Conservation (phyloP, 30 jellyfish, hydroid and myxozoan genomes). For the Hydractinia echinata region DNA sequence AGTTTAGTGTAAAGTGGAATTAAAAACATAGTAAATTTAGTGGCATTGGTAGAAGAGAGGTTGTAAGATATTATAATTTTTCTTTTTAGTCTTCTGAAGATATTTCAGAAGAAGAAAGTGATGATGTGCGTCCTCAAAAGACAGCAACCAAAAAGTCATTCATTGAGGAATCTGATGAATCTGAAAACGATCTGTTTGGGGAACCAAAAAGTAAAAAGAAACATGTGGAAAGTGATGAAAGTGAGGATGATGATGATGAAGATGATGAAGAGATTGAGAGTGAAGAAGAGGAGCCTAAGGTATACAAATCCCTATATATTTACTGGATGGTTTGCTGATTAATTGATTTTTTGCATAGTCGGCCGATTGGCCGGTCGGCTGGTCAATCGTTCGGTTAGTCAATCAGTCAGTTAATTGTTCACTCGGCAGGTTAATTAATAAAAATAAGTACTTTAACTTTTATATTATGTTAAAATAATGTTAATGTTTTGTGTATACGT, state of each 20-base stretch:
- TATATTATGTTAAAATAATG: too few species aligned
- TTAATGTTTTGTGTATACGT: too few species aligned
- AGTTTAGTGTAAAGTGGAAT: background rate
- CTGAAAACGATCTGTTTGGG: conserved; percentile 59
- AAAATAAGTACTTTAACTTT: too few species aligned
- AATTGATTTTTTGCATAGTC: too few species aligned
- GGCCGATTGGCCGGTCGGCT: too few species aligned
- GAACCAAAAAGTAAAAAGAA: conserved; percentile 30
- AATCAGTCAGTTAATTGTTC: too few species aligned
- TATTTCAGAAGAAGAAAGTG: conserved; percentile 14
- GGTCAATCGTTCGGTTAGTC: too few species aligned
- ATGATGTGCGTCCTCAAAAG: conserved; percentile 14
- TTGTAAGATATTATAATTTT: conserved; percentile 43
- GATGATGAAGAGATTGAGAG: background rate
- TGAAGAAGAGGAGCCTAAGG: too few species aligned
- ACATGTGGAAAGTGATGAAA: conserved; percentile 18
- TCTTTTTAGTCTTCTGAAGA: conserved; percentile 35
- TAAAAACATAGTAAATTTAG: background rate
- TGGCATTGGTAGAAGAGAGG: background rate
- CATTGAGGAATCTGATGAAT: conserved; percentile 19
- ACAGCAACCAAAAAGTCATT: background rate
- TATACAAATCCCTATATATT: too few species aligned
- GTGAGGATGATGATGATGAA: conserved; percentile 50
- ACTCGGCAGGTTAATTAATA: too few species aligned
- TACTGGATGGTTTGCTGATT: too few species aligned